Base-by-base conservation (phyloP, 2,888 invertebrate genomes). In the Campoplex capitator region DNA sequence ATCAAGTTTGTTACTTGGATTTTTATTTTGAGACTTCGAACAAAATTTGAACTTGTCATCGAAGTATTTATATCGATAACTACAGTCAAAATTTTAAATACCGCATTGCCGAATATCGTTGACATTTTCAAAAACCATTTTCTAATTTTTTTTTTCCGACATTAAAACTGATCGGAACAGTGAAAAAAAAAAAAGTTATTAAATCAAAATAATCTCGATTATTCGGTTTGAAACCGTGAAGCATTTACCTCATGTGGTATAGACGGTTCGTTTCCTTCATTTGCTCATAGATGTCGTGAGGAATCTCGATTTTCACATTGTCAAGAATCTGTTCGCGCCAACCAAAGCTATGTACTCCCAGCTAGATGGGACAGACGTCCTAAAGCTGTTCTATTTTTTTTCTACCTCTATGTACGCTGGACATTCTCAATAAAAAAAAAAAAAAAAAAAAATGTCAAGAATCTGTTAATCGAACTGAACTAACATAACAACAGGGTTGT, bases 201-300 rank as follows among this genome's bases (percentile, higher is more conserved):
- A 79, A 2, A 32, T 32, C 11, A 3, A 54, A 56, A 58, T n/a
- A 23, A 4, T 13, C 16, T 35, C 45, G 35, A 68, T 9, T 2
- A 45, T 45, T 23, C 3, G 2, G 2, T 13, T 13, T 11, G 35
- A 42, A 75, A 38, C 1, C 23, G 23, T 23, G 45, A 75, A 82
- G 35, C n/a, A 67, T 58, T 65, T 38, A 68, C 28, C 74, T 23
- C 0, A 35, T 42, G 32, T 45, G 13, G 16, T 13, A 16, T 11
- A 13, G 13, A n/a, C 28, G n/a, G 28, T 54, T 51, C 23, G 68
- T 28, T 58, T 68, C 58, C 0, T 35, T 35, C 45, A 56, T 28
- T 28, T 28, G 58, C 45, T 7, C 45, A 65, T 8, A 75, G 67
- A 83, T 83, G 75, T 28, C 75, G 68, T 11, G 16, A 68, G 18